These are phyloP conservation scores for Drepana falcataria DNA, from an alignment of 2,888 invertebrate genomes.

Conservation along the genomic window DNA sequence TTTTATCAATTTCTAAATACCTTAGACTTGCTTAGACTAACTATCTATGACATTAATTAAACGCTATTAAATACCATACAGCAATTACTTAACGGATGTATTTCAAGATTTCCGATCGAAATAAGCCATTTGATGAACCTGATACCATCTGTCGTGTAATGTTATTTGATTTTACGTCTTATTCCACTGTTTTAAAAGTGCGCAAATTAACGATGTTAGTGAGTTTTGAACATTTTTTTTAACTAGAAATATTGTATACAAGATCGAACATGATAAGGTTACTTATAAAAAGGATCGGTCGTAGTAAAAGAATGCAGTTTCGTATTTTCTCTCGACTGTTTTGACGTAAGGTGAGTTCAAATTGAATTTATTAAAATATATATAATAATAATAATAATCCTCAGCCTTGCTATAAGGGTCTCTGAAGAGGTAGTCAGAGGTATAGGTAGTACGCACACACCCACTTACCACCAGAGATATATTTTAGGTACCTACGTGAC, in stretches of 20 bases:
- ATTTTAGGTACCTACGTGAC: too few species aligned
- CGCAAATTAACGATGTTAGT: neutral
- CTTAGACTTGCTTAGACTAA: neutral
- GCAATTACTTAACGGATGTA: conserved; percentile 21
- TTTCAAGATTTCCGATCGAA: conserved; percentile 15
- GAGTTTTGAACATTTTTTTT: neutral
- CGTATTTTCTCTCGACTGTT: neutral
- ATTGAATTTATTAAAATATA: too few species aligned
- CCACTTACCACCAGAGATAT: too few species aligned
- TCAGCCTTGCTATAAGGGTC: too few species aligned
- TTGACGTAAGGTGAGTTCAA: neutral
- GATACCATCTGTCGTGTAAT: conserved; percentile 18
- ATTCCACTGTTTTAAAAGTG: neutral
- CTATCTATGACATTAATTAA: conserved; percentile 6
- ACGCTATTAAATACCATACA: conserved; percentile 2
- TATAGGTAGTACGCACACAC: too few species aligned
- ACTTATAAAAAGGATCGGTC: neutral
- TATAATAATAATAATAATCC: too few species aligned
- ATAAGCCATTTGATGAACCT: conserved; percentile 15
- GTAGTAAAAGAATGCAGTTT: neutral
- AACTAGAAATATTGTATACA: neutral
- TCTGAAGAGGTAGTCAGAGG: too few species aligned
- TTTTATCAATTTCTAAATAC: too few species aligned
- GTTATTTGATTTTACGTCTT: conserved; percentile 7
- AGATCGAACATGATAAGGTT: neutral